Base-by-base conservation (phyloP, 2,888 invertebrate species). In the Orthosia gothica region DNA sequence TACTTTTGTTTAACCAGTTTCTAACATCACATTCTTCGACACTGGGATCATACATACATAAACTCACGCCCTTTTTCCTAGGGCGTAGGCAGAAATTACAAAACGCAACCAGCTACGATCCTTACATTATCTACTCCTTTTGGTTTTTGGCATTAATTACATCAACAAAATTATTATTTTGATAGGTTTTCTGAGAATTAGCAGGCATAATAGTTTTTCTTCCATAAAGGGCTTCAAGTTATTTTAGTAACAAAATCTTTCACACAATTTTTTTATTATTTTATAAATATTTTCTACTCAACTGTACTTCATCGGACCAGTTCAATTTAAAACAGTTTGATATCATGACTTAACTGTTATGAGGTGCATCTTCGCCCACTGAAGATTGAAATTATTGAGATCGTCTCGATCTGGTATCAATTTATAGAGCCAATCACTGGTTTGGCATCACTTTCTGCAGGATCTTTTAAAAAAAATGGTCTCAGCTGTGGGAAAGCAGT, bases 291-390 rank as follows among this genome's bases (percentile, higher is more conserved):
- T 89, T 88, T 71, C 79, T 50, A 26, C 5, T 5, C 32, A 63
- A 68, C 76, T 81, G 88, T 91, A 89, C 84, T 54, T 58, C 18
- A 66, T 55, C 54, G 75, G 71, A 79, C 70, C 64, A 50, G 59
- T 67, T 71, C 79, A 75, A 79, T 86, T 71, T 84, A 67, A 80
- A 86, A 86, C 84, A 82, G 86, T 84, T 86, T 76, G 68, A 67
- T 76, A 84, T 82, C 84, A 82, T 81, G 74, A 81, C 67, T 86
- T 82, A 79, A 86, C 84, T 67, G 85, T 85, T 82, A 78, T 18
- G 76, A 69, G 57, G 67, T 50, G 70, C 50, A 80, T 70, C 79
- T 70, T 54, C 40, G 58, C 59, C 58, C 67, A 68, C 12, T 49
- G 40, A 49, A 16, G 67, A 75, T 55, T 75, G 70, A 79, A 79